Percentiles rank a stretch among this genome's conserved stretches.
phyloP scores from a whole-genome alignment of 1,140 invertebrate genomes.

The Chelonus insularis region DNA sequence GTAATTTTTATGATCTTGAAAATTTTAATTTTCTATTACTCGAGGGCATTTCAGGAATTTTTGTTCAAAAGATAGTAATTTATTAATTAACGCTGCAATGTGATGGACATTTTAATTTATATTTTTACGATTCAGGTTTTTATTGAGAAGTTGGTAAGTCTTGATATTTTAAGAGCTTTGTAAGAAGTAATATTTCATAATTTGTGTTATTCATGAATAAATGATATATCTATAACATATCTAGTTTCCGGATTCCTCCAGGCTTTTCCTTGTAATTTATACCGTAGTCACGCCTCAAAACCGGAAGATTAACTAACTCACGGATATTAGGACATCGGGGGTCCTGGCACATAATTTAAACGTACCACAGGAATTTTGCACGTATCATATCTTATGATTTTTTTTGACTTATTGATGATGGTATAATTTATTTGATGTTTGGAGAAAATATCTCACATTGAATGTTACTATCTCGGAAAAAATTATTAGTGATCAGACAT shows the following conservation, averaged over 20 bases:
- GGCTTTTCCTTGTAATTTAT: slow-evolving; percentile 25
- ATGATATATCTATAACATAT: neutral
- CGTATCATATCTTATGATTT: slow-evolving; percentile 7
- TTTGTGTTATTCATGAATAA: too few relatives aligned
- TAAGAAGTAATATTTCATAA: too few relatives aligned
- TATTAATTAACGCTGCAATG: slow-evolving; percentile 7
- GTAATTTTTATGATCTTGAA: neutral
- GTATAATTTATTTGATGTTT: too few relatives aligned
- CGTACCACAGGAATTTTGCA: slow-evolving; percentile 30
- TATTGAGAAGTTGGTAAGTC: too few relatives aligned
- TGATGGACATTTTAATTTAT: too few relatives aligned
- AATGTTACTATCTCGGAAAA: too few relatives aligned
- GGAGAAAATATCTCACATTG: too few relatives aligned
- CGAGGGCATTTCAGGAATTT: neutral
- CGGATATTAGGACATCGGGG: slow-evolving; percentile 32
- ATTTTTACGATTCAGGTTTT: too few relatives aligned
- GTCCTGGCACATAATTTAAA: slow-evolving; percentile 17
- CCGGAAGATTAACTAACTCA: slow-evolving; percentile 36
- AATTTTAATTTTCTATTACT: slow-evolving; percentile 23
- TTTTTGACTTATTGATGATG: too few relatives aligned
- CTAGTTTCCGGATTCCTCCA: neutral
- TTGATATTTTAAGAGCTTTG: too few relatives aligned
- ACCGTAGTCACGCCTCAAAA: slow-evolving; percentile 18
- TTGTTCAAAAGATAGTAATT: slow-evolving; percentile 19
- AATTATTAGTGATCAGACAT: too few relatives aligned